Conservation (phyloP, 2,797 vertebrate genomes). For the Crax fasciolata region DNA sequence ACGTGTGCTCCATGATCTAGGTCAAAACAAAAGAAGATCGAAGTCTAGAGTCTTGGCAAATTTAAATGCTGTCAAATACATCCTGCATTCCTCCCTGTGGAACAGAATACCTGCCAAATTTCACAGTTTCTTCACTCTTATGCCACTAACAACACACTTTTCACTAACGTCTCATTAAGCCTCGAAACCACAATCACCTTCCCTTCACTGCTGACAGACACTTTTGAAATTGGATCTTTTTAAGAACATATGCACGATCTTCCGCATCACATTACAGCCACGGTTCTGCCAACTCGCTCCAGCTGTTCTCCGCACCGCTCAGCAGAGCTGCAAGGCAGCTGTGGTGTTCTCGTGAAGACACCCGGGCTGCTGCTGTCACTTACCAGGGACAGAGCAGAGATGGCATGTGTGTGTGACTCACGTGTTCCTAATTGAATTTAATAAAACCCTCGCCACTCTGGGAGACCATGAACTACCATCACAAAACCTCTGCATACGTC, state of each 20-base stretch:
- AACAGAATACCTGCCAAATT: background rate
- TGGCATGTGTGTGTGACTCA: background rate
- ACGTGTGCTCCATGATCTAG: background rate
- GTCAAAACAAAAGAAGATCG: background rate
- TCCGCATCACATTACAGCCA: background rate
- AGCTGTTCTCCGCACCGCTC: background rate
- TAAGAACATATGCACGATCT: background rate
- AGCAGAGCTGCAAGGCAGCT: background rate
- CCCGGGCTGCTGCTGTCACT: background rate
- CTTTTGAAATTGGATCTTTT: constrained; percentile 40
- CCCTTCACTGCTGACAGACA: constrained; percentile 27
- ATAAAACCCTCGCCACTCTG: background rate
- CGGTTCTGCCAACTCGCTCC: background rate
- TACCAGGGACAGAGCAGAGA: background rate
- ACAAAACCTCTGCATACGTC: background rate
- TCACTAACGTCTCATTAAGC: constrained; percentile 14
- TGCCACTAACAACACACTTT: constrained; percentile 20
- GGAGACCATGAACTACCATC: background rate
- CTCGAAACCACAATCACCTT: constrained; percentile 45
- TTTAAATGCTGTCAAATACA: background rate
- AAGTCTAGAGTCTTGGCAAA: background rate
- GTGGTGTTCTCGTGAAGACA: background rate
- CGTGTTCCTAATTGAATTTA: background rate
- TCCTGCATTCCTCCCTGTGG: background rate
- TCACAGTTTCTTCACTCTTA: constrained; percentile 8